Base-by-base conservation (phyloP, 2,888 invertebrate genomes). In the Cheiracanthium punctorium region DNA sequence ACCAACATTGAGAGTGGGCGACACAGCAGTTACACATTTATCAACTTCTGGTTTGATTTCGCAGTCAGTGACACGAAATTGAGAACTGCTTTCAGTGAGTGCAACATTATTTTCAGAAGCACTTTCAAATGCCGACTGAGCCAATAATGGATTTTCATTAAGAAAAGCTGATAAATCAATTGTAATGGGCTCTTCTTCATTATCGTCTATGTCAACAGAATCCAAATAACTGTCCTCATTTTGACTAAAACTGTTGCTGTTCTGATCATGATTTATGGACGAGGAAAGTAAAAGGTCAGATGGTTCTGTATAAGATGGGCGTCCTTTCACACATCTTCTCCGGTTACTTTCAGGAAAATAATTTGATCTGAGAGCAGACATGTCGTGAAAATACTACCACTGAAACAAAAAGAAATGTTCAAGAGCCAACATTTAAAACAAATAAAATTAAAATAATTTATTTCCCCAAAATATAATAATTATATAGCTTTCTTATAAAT, bases 101-200 rank as follows among this genome's bases (percentile, higher is more conserved):
- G 33, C 72, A 28, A 32, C 58, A 52, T 28, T 79, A 28, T 76
- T 76, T 32, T 84, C 84, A 28, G 48, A 12, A 17, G 52, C 41
- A 69, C 58, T 73, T 73, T 84, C 84, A 41, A 67, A 24, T 24
- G 76, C 24, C 14, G 72, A 10, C 37, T 82, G 75, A 70, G 75
- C 28, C 12, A 82, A 29, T 29, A 82, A 71, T 28, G 82, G 75
- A 70, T 52, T 82, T 41, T 73, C 72, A 52, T 37, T 69, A 52
- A 84, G 74, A 32, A 84, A 84, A 12, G 48, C 84, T 29, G 77
- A 79, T 32, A 84, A 73, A 41, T 84, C 84, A 58, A 84, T 84
- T 24, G 84, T 84, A 24, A 84, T 79, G 17, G 52, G 73, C 32
- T 84, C 84, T 20, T 79, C 84, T 24, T 84, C 84, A 17, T 24